Conservation (phyloP, 2,888 invertebrate species). For the Tenthredo distinguenda region DNA sequence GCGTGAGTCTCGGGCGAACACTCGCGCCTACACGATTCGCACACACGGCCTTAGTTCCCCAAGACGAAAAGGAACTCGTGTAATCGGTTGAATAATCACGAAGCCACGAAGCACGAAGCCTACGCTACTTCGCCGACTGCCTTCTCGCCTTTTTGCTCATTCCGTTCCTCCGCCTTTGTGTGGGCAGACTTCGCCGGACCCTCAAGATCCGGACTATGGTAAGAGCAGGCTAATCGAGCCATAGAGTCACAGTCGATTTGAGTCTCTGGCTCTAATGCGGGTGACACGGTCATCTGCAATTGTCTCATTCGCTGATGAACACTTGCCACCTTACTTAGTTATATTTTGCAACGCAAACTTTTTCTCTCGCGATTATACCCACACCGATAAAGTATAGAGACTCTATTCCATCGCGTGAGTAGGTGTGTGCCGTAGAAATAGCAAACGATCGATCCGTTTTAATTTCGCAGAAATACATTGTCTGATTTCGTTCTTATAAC, state of each 20-base stretch:
- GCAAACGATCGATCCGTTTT: neutral
- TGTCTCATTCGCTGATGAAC: neutral
- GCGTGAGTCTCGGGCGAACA: conserved; percentile 37
- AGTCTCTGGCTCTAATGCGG: neutral
- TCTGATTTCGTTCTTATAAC: neutral
- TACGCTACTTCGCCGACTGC: conserved; percentile 46
- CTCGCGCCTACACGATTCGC: conserved; percentile 46
- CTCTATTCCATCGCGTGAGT: neutral
- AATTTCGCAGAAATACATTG: neutral
- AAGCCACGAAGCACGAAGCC: conserved; percentile 45
- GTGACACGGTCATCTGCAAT: neutral
- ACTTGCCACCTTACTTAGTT: conserved; percentile 3
- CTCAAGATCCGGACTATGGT: conserved; percentile 25
- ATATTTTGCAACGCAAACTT: neutral
- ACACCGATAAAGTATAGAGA: neutral
- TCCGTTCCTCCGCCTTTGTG: conserved; percentile 46
- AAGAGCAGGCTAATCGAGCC: conserved; percentile 24
- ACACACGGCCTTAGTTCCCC: conserved; percentile 25
- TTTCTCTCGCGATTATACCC: neutral
- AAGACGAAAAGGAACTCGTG: conserved; percentile 37
- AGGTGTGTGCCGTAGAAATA: neutral
- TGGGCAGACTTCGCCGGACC: conserved; percentile 36
- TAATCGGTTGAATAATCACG: conserved; percentile 51
- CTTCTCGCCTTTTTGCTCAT: conserved; percentile 32
- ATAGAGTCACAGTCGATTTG: conserved; percentile 1